Conservation (phyloP, 2,113 vertebrate species). For the Petrocephalus microphthalmus region DNA sequence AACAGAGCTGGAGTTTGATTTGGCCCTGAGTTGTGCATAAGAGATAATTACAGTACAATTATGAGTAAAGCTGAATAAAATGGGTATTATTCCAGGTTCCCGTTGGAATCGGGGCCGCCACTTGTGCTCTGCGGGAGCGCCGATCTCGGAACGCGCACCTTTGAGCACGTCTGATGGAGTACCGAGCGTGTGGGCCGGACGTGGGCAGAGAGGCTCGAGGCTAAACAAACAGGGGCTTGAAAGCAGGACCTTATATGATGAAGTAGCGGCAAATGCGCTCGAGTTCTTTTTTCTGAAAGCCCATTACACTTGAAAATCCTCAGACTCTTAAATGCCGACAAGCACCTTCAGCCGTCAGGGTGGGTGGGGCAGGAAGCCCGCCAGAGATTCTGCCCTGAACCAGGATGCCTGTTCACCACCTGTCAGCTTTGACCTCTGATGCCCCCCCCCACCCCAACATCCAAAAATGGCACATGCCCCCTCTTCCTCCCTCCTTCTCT, state of each 20-base stretch:
- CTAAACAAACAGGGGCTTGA: not conserved
- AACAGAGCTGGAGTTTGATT: not conserved
- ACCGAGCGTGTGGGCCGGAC: not conserved
- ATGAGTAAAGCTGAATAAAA: not conserved
- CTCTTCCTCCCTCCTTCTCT: conserved; percentile 17
- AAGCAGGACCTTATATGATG: not conserved
- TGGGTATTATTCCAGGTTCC: not conserved
- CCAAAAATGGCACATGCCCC: not conserved
- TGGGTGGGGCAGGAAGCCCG: not conserved
- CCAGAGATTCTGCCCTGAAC: not conserved
- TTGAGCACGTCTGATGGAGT: not conserved
- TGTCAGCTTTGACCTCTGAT: not conserved
- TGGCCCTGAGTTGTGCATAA: not conserved
- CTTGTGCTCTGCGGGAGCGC: not conserved
- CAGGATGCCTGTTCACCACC: not conserved
- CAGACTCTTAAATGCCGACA: not conserved
- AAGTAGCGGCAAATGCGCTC: not conserved
- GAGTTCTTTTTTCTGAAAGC: not conserved
- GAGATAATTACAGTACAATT: not conserved
- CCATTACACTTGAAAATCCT: not conserved
- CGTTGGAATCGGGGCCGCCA: not conserved
- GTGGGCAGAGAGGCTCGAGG: not conserved
- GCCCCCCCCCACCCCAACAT: conserved; percentile 5
- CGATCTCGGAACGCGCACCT: not conserved
- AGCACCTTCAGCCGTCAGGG: not conserved